Base-by-base conservation (phyloP, 2,888 invertebrate species). In the Arge pagana region DNA sequence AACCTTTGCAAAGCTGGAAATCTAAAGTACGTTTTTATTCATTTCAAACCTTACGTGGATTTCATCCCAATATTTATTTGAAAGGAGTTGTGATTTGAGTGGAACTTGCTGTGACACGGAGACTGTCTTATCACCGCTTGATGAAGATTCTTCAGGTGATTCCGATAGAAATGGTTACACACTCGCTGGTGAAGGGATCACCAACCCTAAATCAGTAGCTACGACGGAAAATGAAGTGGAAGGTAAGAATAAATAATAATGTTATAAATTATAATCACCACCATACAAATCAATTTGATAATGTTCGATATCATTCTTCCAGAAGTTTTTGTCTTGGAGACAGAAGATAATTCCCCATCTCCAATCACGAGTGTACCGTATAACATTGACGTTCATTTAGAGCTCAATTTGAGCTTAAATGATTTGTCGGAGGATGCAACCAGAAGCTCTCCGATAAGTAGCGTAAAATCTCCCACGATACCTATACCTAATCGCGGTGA, bases 241-340 rank as follows among this genome's bases (percentile, higher is more conserved):
- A 60, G 71, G 71, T 66, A 45, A 57, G 33, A 50, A 50, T 11
- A 8, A 54, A 5, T 21, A 13, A 15, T 10, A 7, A 33, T 40
- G 40, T 39, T 36, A 8, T 13, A 15, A 4, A 19, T 23, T 36
- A 13, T 5, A n/a, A n/a, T n/a, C n/a, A n/a, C n/a, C n/a, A n/a
- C n/a, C n/a, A n/a, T n/a, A n/a, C n/a, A n/a, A n/a, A 37, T 8
- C 8, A 30, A 15, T 23, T 16, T 55, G 49, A 19, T 5, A 24
- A 10, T 5, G 5, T 10, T 16, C 16, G 8, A n/a, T 33, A 10
- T 16, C 21, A 10, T 11, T 13, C 5, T 49, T 56, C 71, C 75
- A 61, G 85, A 85, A 58, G 83, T 91, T 31, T 90, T 87, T 65
- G 83, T 85, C 54, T 88, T 90, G 70, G 92, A 93, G 64, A 82